Base-by-base conservation (phyloP, 2,888 invertebrate genomes). In the Muscina levida region DNA sequence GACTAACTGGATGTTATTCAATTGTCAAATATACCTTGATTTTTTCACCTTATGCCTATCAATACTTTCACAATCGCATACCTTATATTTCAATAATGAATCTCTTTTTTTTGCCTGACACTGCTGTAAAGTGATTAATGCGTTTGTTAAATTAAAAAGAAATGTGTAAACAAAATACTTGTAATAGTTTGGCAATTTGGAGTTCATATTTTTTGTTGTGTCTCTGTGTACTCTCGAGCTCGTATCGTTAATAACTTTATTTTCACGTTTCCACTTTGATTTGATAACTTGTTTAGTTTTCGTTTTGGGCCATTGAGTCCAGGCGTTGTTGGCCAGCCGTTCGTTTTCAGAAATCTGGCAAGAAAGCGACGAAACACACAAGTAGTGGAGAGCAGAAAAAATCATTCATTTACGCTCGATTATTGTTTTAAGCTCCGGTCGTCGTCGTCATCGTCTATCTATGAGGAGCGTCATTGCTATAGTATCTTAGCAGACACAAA, bases 331-430 rank as follows among this genome's bases (percentile, higher is more conserved):
- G 56, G 37, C 57, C 26, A 13, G n/a, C 24, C 26, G 37, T 17
- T 31, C 8, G 37, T 15, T 48, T 17, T 1, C 39, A 59, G 8
- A 57, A 71, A 70, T 68, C 59, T 15, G n/a, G n/a, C 62, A 71
- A 67, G 46, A 57, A 24, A 51, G 24, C 15, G 13, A 48, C 13
- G 37, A 62, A 46, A 71, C 17, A 24, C 31, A 13, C 1, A 53
- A 44, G 31, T 8, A 31, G 3, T 31, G 31, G 22, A 48, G 39
- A 68, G 22, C 62, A 62, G 26, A 19, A 37, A 39, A 70, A 71
- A 70, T 62, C 42, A 62, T 53, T 53, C 66, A 51, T 79, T 79
- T 74, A 75, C 51, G 67, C 42, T 66, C 67, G 48, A 68, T 79
- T 75, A 72, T 59, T 70, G 46, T 51, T 70, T 65, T 73, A 42